Base-by-base conservation (phyloP, 2,888 invertebrate species). In the Schizaphis graminum region DNA sequence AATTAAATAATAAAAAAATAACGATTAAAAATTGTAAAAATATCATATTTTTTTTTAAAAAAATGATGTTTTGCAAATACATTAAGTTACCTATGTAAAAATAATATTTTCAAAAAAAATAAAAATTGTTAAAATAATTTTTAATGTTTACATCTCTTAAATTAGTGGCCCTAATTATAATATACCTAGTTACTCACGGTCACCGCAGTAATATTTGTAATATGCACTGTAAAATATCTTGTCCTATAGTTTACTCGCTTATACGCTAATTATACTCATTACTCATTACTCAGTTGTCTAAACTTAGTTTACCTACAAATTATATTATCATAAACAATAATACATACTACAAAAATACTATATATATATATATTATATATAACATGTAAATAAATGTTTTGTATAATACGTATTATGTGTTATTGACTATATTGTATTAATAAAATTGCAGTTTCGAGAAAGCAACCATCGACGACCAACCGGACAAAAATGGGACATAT, bases 381-480 rank as follows among this genome's bases (percentile, higher is more conserved):
- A 53, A 53, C 16, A 53, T 13, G 16, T 53, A 1, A 3, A 53
- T 49, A 53, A 0, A 53, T 53, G 53, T 53, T 53, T 53, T 21
- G 53, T 53, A 47, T 47, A 49, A 13, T 49, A n/a, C 26, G 41
- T 84, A 44, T 3, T 85, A 44, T 85, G 44, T 26, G 5, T 44
- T 44, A 11, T 47, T 44, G 41, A 44, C 41, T 44, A 44, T 3
- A 47, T 84, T 84, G 21, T 21, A 21, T n/a, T 44, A 28, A 4
- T 87, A 44, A 56, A 28, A 57, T 44, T 89, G 41, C 28, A 94
- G 94, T 67, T 94, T 94, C 28, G 94, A 94, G 41, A 90, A 94
- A 85, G 67, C 94, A 8, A 53, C 85, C 24, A 86, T 94, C 11
- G 61, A 94, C 21, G 94, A 94, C 41, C 28, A 85, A 26, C 84